Evolutionary conservation across 2,113 vertebrate species (phyloP).

Genomic region (Panthera uncia): DNA sequence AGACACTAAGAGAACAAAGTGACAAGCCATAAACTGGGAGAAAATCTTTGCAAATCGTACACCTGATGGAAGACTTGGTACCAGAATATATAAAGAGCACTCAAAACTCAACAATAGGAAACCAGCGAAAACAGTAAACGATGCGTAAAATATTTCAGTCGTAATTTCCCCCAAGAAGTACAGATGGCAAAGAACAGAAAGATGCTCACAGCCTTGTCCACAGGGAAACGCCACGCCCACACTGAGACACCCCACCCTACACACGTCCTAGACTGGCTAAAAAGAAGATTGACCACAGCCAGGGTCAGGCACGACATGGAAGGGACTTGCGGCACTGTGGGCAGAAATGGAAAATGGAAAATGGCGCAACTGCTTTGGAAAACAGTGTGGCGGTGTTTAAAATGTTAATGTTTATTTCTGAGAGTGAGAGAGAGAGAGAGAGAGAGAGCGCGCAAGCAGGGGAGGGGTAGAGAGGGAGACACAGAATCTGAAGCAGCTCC

Average conservation of each 20-base stretch:
- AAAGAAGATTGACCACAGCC: background rate
- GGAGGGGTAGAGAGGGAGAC: too few relatives aligned
- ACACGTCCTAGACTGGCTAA: background rate
- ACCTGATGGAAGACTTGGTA: background rate
- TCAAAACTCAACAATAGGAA: background rate
- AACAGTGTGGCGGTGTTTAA: background rate
- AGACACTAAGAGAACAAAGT: background rate
- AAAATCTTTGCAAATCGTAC: background rate
- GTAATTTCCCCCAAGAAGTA: background rate
- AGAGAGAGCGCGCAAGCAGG: too few relatives aligned
- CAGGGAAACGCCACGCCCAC: background rate
- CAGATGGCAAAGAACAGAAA: background rate
- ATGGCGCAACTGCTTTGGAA: background rate
- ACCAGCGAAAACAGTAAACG: background rate
- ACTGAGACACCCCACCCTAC: background rate
- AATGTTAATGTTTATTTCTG: too few relatives aligned
- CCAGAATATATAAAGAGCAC: background rate
- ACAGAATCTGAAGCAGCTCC: too few relatives aligned
- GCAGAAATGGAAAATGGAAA: accelerated
- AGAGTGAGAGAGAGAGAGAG: too few relatives aligned
- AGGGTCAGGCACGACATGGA: accelerated
- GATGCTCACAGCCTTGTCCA: background rate
- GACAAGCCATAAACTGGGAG: background rate
- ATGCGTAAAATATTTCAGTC: background rate
- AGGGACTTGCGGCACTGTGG: accelerated